A percentile compares a stretch with the other conserved stretches of the same genome.
Conservation (phyloP, 2,888 invertebrate species). For the Arctia plantaginis region DNA sequence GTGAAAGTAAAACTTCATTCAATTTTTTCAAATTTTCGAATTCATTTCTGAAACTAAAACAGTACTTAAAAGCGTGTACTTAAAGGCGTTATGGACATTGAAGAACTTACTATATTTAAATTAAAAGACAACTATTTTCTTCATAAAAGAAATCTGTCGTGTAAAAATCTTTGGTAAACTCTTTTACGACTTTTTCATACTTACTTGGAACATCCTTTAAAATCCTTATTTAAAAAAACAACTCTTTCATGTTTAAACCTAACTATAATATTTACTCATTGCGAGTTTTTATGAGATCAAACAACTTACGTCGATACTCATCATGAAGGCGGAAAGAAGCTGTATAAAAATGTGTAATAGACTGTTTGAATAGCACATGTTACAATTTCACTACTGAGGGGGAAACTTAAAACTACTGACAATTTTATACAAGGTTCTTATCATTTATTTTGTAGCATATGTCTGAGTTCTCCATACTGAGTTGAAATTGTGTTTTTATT, state of each 20-base stretch:
- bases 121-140: not conserved
- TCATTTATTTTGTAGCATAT: not conserved
- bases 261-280: not conserved
- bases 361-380: slow-evolving; percentile 20
- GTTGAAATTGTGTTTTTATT: not conserved
- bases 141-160: not conserved
- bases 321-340: slow-evolving; percentile 32
- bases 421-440: not conserved
- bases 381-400: slow-evolving; percentile 41
- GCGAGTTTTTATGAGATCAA: not conserved
- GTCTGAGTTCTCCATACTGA: not conserved
- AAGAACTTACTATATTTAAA: too few relatives aligned
- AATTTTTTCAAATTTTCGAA: too few relatives aligned
- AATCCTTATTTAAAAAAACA: not conserved
- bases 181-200: too few relatives aligned
- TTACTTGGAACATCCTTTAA: not conserved
- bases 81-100: too few relatives aligned
- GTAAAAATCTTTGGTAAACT: not conserved
- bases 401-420: slow-evolving; percentile 33
- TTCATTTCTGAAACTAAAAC: too few relatives aligned
- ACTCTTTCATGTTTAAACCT: not conserved
- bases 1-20: too few relatives aligned
- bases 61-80: too few relatives aligned
- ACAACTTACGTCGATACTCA: not conserved
- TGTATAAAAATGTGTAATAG: slow-evolving; percentile 29